Base-by-base conservation (phyloP, 1,140 invertebrate species). In the Monomorium pharaonis region DNA sequence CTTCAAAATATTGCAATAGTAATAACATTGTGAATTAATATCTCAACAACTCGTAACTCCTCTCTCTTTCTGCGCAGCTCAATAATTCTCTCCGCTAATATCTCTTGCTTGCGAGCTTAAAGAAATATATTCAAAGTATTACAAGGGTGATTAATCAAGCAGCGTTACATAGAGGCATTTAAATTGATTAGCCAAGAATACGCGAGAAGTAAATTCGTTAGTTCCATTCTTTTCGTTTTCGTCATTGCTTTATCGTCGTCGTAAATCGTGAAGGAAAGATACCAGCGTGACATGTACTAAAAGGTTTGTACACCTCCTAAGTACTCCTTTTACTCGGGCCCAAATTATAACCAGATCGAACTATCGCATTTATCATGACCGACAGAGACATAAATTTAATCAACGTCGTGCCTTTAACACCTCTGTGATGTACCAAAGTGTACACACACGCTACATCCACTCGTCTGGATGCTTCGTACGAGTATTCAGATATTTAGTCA, bases 331-430 rank as follows among this genome's bases (percentile, higher is more conserved):
- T 86, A 62, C 67, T 72, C 44, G 75, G 70, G 54, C 27, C 65
- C 56, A 88, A 89, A 89, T 89, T 89, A 89, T 89, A 89, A 89
- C 84, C 84, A 89, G 81, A 85, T 75, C 56, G 87, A 85, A 85
- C 86, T 74, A 87, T 88, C 78, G 81, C 86, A 88, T 89, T 89
- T 85, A 89, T 89, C 87, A 89, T 33, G 86, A 75, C 77, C 74
- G 70, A 72, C 84, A 78, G 86, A 88, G 86, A 60, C 87, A 87
- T 89, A 89, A 88, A 89, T 89, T 88, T 88, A 87, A 27, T 87
- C 75, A 77, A 83, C 86, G 86, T 88, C 84, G 72, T 60, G 49
- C 49, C 81, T 88, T 88, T 76, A 88, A 87, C 86, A 85, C 84
- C 87, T 85, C 44, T 56, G n/a, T 37, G 24, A n/a, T 58, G 27